Evolutionary conservation across 2,797 vertebrate species (phyloP).

Genomic region (Poecile montanus): DNA sequence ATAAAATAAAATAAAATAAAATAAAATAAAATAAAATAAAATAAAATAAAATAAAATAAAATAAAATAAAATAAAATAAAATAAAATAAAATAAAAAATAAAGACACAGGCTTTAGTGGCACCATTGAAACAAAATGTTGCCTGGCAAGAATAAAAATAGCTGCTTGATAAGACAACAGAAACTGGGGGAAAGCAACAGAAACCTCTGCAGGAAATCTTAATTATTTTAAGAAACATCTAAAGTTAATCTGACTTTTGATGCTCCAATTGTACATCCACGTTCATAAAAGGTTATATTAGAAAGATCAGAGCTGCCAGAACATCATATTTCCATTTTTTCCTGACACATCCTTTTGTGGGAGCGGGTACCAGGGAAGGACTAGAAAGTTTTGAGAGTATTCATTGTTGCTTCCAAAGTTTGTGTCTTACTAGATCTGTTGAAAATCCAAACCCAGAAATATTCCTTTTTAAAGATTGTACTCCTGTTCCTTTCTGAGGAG

Average conservation of each 20-base stretch:
- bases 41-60: too few species aligned
- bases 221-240: background rate
- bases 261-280: rapidly evolving
- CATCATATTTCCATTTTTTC: background rate
- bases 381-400: background rate
- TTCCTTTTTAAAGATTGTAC: background rate
- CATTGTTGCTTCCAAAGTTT: background rate
- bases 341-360: background rate
- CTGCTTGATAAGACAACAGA: background rate
- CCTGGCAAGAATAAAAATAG: background rate
- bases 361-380: background rate
- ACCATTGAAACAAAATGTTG: background rate
- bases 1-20: too few species aligned
- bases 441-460: background rate
- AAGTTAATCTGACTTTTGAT: background rate
- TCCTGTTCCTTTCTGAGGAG: background rate
- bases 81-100: background rate
- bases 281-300: background rate
- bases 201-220: background rate
- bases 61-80: too few species aligned
- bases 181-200: background rate
- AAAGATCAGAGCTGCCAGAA: background rate
- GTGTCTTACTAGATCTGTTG: background rate
- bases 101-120: background rate
- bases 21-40: too few species aligned